Percentiles rank a stretch among this genome's conserved stretches.
These are phyloP conservation scores for Stratiomys singularior DNA, from an alignment of 2,888 invertebrate species.

Conservation along the genomic window DNA sequence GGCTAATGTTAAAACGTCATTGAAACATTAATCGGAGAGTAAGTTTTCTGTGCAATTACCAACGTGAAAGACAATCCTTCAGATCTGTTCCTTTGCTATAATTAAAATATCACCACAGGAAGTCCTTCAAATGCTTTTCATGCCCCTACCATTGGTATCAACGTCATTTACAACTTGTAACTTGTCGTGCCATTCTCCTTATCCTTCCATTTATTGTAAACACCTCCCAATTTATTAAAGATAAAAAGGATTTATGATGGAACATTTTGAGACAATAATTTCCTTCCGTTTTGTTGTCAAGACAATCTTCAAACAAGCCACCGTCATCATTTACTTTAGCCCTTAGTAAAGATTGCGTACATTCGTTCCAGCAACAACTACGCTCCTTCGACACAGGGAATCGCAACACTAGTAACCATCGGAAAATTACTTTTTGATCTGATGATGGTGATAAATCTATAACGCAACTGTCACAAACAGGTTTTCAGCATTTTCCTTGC, in stretches of 20 bases:
- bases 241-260: slow-evolving; percentile 50
- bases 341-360: neutral
- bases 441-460: slow-evolving; percentile 43
- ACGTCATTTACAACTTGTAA: slow-evolving; percentile 43
- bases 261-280: slow-evolving; percentile 48
- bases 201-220: slow-evolving; percentile 9
- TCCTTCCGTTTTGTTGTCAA: slow-evolving; percentile 44
- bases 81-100: slow-evolving; percentile 5
- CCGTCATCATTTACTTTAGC: neutral
- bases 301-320: slow-evolving; percentile 25
- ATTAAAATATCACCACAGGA: slow-evolving; percentile 46
- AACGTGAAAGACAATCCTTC: neutral
- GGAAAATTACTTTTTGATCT: slow-evolving; percentile 46
- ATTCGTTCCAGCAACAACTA: neutral
- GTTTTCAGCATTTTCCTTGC: neutral
- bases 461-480: slow-evolving; percentile 43
- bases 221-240: slow-evolving; percentile 48
- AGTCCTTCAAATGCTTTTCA: slow-evolving; percentile 12
- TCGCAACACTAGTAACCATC: slow-evolving; percentile 28
- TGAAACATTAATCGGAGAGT: too few relatives aligned
- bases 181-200: neutral
- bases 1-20: too few relatives aligned
- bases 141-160: neutral
- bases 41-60: too few relatives aligned
- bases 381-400: slow-evolving; percentile 2